Conservation (phyloP, 2,888 invertebrate genomes). For the Allophyes oxyacanthae region DNA sequence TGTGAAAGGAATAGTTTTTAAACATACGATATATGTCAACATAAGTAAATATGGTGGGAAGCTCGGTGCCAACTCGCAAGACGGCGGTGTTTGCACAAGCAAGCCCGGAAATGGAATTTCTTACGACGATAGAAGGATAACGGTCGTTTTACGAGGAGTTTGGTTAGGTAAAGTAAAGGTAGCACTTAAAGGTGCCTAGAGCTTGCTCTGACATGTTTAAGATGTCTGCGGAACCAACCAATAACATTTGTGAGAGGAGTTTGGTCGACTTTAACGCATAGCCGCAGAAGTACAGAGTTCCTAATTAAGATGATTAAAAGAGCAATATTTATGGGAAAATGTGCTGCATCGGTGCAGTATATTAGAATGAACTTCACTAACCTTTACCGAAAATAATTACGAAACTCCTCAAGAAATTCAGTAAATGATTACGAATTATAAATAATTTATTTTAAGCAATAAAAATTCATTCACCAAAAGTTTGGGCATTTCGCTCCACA, state of each 20-base stretch:
- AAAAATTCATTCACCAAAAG: conserved; percentile 39
- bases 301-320: conserved; percentile 4
- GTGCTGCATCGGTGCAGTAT: too few species aligned
- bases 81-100: conserved; percentile 58
- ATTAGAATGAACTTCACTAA: too few species aligned
- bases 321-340: too few species aligned
- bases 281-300: too few species aligned
- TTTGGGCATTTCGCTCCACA: conserved; percentile 21
- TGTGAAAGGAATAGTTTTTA: conserved; percentile 31
- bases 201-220: too few species aligned
- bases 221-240: too few species aligned
- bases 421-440: conserved; percentile 28
- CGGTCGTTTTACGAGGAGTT: conserved; percentile 10
- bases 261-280: too few species aligned
- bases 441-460: conserved; percentile 23
- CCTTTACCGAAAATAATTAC: too few species aligned
- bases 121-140: conserved; percentile 49
- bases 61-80: conserved; percentile 35
- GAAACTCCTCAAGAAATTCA: conserved; percentile 9
- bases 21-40: conserved; percentile 18
- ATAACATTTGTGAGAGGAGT: too few species aligned
- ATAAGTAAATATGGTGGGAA: conserved; percentile 36
- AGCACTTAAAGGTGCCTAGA: conserved; percentile 8
- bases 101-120: conserved; percentile 67
- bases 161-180: conserved; percentile 24